phyloP scores from a whole-genome alignment of 2,888 invertebrate species.

The Leptogaster cylindrica region DNA sequence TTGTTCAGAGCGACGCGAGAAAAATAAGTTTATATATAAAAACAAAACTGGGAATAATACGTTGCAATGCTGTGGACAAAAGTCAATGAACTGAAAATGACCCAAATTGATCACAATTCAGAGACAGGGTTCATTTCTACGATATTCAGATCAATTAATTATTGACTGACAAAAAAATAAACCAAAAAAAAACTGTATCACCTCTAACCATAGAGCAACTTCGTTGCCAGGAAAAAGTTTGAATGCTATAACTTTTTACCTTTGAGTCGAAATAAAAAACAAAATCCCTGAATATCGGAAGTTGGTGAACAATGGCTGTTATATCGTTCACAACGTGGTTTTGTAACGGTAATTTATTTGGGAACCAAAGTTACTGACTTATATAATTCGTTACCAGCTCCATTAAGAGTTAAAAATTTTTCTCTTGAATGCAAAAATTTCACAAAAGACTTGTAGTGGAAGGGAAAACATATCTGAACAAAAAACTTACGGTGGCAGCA shows the following conservation, averaged over 20 bases:
- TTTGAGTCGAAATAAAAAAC: too few relatives aligned
- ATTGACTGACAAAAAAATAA: too few relatives aligned
- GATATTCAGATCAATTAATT: slow-evolving; percentile 7
- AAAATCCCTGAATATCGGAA: too few relatives aligned
- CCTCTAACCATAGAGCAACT: too few relatives aligned
- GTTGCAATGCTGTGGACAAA: not conserved
- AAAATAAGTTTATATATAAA: too few relatives aligned
- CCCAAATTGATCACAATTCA: slow-evolving; percentile 25
- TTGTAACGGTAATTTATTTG: slow-evolving; percentile 1
- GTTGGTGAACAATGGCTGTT: not conserved
- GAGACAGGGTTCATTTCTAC: slow-evolving; percentile 13
- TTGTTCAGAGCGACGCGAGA: not conserved
- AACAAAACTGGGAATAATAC: too few relatives aligned
- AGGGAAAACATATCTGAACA: not conserved
- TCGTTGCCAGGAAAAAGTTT: too few relatives aligned
- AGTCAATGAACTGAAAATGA: slow-evolving; percentile 41
- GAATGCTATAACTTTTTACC: too few relatives aligned
- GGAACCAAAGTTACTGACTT: slow-evolving; percentile 6
- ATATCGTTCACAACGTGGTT: slow-evolving; percentile 8
- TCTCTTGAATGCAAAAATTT: not conserved
- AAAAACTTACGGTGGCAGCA: slow-evolving; percentile 13
- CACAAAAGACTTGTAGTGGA: not conserved
- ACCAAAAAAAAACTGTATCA: too few relatives aligned
- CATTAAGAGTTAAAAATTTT: not conserved
- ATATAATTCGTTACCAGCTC: slow-evolving; percentile 7